phyloP scores from a whole-genome alignment of 2,888 invertebrate genomes.

The Monoplex corrugatus region DNA sequence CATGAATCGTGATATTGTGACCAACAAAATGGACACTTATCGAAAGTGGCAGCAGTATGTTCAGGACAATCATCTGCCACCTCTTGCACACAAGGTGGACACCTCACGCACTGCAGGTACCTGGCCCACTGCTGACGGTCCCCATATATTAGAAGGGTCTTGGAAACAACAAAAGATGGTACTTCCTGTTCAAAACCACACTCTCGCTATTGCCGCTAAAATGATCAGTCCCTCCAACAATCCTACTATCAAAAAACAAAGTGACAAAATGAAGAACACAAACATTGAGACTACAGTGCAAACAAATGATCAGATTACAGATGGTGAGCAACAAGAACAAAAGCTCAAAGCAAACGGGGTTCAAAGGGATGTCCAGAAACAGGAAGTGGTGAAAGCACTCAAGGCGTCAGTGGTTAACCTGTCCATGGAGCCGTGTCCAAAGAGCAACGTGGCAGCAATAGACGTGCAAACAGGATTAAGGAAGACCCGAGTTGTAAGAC shows the following conservation, averaged over 20 bases:
- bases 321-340: not conserved
- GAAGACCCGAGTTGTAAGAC: not conserved
- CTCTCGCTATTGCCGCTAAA: not conserved
- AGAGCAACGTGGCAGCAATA: not conserved
- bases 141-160: not conserved
- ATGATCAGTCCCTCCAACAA: not conserved
- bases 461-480: not conserved
- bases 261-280: not conserved
- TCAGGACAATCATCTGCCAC: not conserved
- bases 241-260: not conserved
- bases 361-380: not conserved
- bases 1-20: conserved; percentile 42
- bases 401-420: conserved; percentile 44
- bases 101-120: not conserved
- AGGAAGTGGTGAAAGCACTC: not conserved
- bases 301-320: not conserved
- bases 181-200: not conserved
- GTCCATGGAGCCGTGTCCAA: not conserved
- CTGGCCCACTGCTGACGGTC: not conserved
- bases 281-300: not conserved
- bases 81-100: not conserved
- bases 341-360: not conserved
- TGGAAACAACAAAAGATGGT: not conserved
- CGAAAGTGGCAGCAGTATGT: conserved; percentile 48
- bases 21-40: conserved; percentile 43